These are phyloP conservation scores for Chrysina gloriosa DNA, from an alignment of 2,888 invertebrate species.

Conservation along the genomic window DNA sequence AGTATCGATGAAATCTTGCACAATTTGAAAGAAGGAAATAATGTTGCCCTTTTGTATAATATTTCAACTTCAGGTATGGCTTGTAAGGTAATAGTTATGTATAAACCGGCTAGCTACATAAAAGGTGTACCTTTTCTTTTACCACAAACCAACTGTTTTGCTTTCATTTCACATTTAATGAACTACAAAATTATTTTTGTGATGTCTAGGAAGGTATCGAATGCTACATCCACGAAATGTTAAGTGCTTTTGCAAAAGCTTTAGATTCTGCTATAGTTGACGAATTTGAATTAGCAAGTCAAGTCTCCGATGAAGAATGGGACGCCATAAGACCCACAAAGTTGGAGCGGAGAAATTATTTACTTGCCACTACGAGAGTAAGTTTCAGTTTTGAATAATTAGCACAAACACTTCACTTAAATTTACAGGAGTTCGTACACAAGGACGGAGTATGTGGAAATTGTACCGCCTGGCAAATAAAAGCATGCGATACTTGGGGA, in stretches of 20 bases:
- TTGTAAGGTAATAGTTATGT: constrained; percentile 68
- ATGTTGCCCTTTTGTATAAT: constrained; percentile 83
- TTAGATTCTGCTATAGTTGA: constrained; percentile 76
- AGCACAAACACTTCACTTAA: neutral
- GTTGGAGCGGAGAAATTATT: constrained; percentile 72
- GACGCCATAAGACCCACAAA: constrained; percentile 81
- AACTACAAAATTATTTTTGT: neutral
- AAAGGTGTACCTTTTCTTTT: too few species aligned
- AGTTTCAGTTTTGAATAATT: constrained; percentile 9
- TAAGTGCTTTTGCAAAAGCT: constrained; percentile 75
- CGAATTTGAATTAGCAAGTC: constrained; percentile 78
- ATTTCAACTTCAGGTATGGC: constrained; percentile 66
- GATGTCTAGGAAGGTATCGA: constrained; percentile 71
- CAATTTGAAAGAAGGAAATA: constrained; percentile 80
- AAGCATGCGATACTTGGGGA: constrained; percentile 72
- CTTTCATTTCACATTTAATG: neutral
- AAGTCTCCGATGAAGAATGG: constrained; percentile 88
- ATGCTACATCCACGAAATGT: constrained; percentile 77
- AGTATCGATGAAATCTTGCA: constrained; percentile 70
- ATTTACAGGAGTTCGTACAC: constrained; percentile 58
- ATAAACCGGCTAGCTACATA: too few species aligned
- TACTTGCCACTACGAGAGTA: constrained; percentile 77
- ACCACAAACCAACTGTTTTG: too few species aligned
- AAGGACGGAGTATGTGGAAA: constrained; percentile 66
- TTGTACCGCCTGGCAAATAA: constrained; percentile 70